Evolutionary conservation across 2,888 invertebrate species (phyloP).

Genomic region (Andrena marginata): DNA sequence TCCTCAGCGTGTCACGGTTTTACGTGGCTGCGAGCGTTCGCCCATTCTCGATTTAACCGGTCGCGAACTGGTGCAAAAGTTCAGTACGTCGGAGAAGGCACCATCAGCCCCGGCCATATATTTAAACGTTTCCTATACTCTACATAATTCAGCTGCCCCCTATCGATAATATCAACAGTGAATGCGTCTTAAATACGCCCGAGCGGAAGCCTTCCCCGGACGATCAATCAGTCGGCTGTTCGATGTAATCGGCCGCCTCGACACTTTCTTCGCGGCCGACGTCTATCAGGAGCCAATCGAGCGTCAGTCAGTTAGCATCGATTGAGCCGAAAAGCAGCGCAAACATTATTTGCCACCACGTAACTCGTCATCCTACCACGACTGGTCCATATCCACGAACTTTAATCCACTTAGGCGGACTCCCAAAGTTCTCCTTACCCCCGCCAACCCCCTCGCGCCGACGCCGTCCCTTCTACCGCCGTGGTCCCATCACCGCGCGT

Average conservation of each 20-base stretch:
- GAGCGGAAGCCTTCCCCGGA: slow-evolving; percentile 21
- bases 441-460: slow-evolving; percentile 13
- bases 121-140: slow-evolving; percentile 28
- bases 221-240: slow-evolving; percentile 39
- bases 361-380: slow-evolving; percentile 73
- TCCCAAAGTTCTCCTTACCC: slow-evolving; percentile 76
- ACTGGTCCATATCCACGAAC: slow-evolving; percentile 76
- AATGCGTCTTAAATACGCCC: not conserved
- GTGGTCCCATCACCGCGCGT: not conserved
- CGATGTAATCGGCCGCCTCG: slow-evolving; percentile 20
- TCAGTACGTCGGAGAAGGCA: not conserved
- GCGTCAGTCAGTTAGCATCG: slow-evolving; percentile 71
- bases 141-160: not conserved
- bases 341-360: slow-evolving; percentile 74
- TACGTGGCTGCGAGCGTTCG: not conserved
- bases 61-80: slow-evolving; percentile 27
- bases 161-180: slow-evolving; percentile 1
- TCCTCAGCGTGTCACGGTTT: not conserved
- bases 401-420: slow-evolving; percentile 81
- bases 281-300: slow-evolving; percentile 68
- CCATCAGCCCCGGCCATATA: slow-evolving; percentile 23
- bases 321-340: slow-evolving; percentile 69
- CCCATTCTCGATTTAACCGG: not conserved
- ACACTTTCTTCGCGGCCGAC: slow-evolving; percentile 35
- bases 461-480: not conserved